Base-by-base conservation (phyloP, 2,888 invertebrate genomes). In the Caenorhabditis panamensis region DNA sequence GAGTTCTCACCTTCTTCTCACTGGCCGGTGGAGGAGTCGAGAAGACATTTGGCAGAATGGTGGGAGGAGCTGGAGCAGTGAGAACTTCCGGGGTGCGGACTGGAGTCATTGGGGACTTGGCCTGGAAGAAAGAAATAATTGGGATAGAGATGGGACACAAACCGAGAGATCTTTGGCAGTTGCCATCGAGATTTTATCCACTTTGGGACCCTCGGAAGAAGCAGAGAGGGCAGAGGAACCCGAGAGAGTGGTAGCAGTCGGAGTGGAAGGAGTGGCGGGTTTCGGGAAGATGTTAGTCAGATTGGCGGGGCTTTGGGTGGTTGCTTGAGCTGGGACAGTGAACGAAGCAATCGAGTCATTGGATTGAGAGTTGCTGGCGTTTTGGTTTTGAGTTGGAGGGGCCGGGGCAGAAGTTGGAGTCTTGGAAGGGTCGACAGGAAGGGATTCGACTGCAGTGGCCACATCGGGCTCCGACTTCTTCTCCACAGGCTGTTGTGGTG, bases 191-290 rank as follows among this genome's bases (percentile, higher is more conserved):
- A 3, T 20, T n/a, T n/a, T n/a, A n/a, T n/a, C n/a, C n/a, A n/a
- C n/a, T n/a, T n/a, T n/a, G n/a, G n/a, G n/a, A n/a, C n/a, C n/a
- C 44, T 62, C 61, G 1, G 31, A 24, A 22, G 51, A 56, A 22
- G 66, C 58, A n/a, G 59, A 20, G 24, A 26, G 20, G n/a, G 26
- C 22, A 8, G 75, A 66, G 18, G 22, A 9, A 22, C 66, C 75
- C 13, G 75, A 66, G 22, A 67, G 66, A 61, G 75, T 66, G 2
- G 75, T 75, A 5, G 66, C 67, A 49, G 72, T 49, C 24, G 72
- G 72, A 26, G 72, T 72, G 18, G 63, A 11, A 24, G 58, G 31
- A 18, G 11, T 11, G 1, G 4, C 6, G 3, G 49, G 26, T 31
- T 72, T 72, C 36, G 56, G 47, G 13, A 13, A 22, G 31, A 36